Conservation (phyloP, 2,113 vertebrate genomes). For the Barnardius zonarius region DNA sequence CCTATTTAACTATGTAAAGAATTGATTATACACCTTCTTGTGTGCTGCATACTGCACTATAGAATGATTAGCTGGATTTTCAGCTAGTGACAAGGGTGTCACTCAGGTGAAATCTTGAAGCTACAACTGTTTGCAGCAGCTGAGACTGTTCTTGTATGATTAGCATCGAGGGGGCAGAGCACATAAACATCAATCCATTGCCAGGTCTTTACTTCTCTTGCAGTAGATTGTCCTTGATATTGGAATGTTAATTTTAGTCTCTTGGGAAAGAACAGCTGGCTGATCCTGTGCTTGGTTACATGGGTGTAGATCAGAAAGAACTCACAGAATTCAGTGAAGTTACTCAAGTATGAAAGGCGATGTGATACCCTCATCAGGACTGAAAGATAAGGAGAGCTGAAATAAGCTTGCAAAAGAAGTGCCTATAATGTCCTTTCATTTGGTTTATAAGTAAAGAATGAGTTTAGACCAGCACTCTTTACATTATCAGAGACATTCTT, state of each 20-base stretch:
- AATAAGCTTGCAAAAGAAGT: not conserved
- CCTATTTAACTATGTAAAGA: not conserved
- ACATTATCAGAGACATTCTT: not conserved
- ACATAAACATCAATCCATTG: not conserved
- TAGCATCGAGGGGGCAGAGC: not conserved
- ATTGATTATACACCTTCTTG: not conserved
- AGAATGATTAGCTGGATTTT: not conserved
- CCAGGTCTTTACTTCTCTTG: not conserved
- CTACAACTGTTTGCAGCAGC: not conserved
- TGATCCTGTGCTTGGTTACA: not conserved
- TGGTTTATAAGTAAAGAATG: not conserved
- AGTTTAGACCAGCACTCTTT: not conserved
- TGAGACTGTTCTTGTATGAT: not conserved
- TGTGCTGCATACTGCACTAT: not conserved
- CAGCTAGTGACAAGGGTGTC: not conserved
- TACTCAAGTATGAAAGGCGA: not conserved
- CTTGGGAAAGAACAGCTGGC: not conserved
- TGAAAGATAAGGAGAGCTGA: conserved; percentile 6
- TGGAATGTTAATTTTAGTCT: conserved; percentile 32
- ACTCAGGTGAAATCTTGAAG: not conserved
- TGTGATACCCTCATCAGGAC: not conserved
- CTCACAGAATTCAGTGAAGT: not conserved
- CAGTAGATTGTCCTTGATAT: not conserved
- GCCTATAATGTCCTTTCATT: not conserved
- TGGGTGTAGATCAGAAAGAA: conserved; percentile 6